Conservation (phyloP, 2,797 vertebrate species). For the Silurus aristotelis region DNA sequence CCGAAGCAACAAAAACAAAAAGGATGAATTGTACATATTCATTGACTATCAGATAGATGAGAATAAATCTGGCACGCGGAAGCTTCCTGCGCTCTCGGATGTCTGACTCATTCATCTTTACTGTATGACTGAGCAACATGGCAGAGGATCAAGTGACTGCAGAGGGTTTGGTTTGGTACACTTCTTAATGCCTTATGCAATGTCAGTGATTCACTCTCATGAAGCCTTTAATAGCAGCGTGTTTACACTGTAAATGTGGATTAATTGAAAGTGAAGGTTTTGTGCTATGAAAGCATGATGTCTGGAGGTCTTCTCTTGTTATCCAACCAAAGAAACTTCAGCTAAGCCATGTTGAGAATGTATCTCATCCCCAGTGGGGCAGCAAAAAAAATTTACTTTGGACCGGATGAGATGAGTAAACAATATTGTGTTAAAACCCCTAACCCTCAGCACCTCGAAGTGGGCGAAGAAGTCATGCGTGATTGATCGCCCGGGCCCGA, state of each 20-base stretch:
- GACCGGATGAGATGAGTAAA: conserved; percentile 43
- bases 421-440: conserved; percentile 70
- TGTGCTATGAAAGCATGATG: neutral
- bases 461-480: conserved; percentile 86
- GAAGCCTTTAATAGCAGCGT: conserved; percentile 1
- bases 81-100: conserved; percentile 6
- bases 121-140: conserved; percentile 30
- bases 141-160: conserved; percentile 14
- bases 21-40: neutral
- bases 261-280: neutral
- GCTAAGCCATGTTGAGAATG: conserved; percentile 25
- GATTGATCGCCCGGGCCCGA: conserved; percentile 95
- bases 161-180: neutral
- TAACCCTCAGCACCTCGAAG: conserved; percentile 91
- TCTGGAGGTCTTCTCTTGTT: neutral
- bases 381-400: conserved; percentile 13
- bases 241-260: conserved; percentile 14
- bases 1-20: neutral
- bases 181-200: conserved; percentile 11
- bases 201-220: conserved; percentile 16
- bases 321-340: conserved; percentile 7
- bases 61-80: neutral
- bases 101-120: conserved; percentile 31
- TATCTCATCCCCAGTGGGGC: conserved; percentile 28
- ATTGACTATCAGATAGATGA: neutral